Evolutionary conservation across 2,797 vertebrate genomes (phyloP), one percentile per base, ranked within the genome.

Genomic region (Bradypodion pumilum): DNA sequence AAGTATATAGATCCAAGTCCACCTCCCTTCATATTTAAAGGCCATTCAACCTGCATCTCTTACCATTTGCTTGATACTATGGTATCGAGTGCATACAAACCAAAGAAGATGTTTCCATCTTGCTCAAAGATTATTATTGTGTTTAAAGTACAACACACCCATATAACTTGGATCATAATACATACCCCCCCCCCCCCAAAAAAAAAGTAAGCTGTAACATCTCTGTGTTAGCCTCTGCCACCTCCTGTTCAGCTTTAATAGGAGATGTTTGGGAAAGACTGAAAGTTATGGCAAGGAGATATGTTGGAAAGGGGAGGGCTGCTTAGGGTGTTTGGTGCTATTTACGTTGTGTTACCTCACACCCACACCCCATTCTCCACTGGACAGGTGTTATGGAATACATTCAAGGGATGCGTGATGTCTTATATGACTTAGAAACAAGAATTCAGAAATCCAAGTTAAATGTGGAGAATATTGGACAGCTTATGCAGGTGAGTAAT

Each of bases 361-460:
- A 65, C 49, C 35, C 12, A 42, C 37, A 7, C 6, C n/a, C 52
- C 9, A 27, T 27, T n/a, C 40, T 7, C 68, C 8, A 70, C 37
- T 56, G 12, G 52, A 21, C 78, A 96, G 96, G 90, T 0, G 91
- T 96, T 81, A 91, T 91, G 80, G 93, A 94, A 0, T 96, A 95
- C 16, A 90, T 95, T 65, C 93, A 79, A 32, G 92, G 91, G 81
- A 91, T 91, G 89, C 90, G 95, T 23, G 89, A 89, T 1, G 21
- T 85, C 25, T 83, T 96, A 27, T 27, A 89, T 0, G 83, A 92
- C 72, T 76, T 96, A 77, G 92, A 95, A 75, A 92, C 52, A 87
- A 91, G 95, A 82, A 92, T 96, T 16, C 95, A 94, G 60, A 95
- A 46, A 59, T 66, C 91, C 0, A 96, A 95, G 87, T 37, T 95